Conservation (phyloP, 2,888 invertebrate species). For the Caenorhabditis zanzibari region DNA sequence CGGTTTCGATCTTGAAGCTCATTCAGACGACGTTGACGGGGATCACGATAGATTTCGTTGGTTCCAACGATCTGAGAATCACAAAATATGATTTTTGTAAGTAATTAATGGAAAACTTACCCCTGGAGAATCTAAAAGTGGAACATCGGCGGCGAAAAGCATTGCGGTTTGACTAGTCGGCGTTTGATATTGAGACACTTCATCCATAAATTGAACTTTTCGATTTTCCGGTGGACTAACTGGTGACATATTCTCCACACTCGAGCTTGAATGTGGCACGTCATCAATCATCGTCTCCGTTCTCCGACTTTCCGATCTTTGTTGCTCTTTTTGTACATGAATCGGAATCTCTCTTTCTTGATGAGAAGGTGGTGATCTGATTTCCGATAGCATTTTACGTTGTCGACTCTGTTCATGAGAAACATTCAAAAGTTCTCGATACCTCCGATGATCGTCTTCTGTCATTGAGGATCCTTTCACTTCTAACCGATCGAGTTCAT, state of each 20-base stretch:
- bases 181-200: conserved; percentile 47
- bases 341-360: conserved; percentile 56
- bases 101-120: conserved; percentile 19
- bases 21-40: conserved; percentile 85
- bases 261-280: conserved; percentile 66
- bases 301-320: conserved; percentile 29
- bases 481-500: conserved; percentile 77
- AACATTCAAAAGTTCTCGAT: conserved; percentile 65
- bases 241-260: conserved; percentile 70
- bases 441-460: conserved; percentile 69
- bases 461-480: conserved; percentile 72
- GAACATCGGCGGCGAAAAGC: conserved; percentile 55
- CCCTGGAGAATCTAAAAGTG: conserved; percentile 64
- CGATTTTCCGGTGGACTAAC: conserved; percentile 65
- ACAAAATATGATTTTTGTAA: not conserved
- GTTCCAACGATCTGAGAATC: conserved; percentile 91
- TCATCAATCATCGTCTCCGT: conserved; percentile 77
- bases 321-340: conserved; percentile 37
- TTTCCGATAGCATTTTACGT: conserved; percentile 41
- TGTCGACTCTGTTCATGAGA: conserved; percentile 54
- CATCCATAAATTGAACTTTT: conserved; percentile 76
- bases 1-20: conserved; percentile 71
- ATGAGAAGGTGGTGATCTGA: conserved; percentile 37
- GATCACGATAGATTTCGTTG: conserved; percentile 94
- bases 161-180: conserved; percentile 34